phyloP scores from a whole-genome alignment of 2,113 vertebrate species.

The Stigmatopora argus region DNA sequence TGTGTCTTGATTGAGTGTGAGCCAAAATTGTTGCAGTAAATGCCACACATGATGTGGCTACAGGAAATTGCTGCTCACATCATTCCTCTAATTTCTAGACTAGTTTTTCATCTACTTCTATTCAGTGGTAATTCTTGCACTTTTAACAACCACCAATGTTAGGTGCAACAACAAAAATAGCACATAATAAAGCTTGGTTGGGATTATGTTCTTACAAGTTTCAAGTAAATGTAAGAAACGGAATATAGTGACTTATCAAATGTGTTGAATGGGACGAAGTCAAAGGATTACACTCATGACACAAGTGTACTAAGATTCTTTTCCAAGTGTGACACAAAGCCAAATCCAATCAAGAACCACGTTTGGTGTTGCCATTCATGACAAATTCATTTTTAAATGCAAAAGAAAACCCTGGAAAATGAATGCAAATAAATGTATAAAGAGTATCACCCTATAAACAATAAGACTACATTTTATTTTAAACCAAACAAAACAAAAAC shows the following conservation, averaged over 20 bases:
- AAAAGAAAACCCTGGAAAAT: constrained; percentile 23
- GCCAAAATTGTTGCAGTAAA: too few relatives aligned
- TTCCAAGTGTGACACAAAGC: neutral
- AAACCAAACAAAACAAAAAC: too few relatives aligned
- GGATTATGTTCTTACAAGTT: constrained; percentile 11
- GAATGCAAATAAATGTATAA: constrained; percentile 13
- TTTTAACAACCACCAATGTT: constrained; percentile 2
- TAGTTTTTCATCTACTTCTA: neutral
- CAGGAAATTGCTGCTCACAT: neutral
- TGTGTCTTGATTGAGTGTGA: too few relatives aligned
- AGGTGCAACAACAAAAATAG: neutral
- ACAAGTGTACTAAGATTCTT: neutral
- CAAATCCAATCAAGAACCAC: constrained; percentile 13
- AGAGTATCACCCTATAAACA: neutral
- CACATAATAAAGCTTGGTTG: neutral
- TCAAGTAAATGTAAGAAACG: neutral
- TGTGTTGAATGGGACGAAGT: neutral
- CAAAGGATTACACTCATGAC: neutral
- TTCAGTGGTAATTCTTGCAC: neutral
- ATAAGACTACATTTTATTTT: too few relatives aligned
- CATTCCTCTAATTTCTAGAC: neutral
- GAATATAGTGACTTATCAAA: neutral
- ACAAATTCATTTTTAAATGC: constrained; percentile 14
- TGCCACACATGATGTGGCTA: neutral
- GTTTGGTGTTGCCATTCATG: neutral